phyloP scores from a whole-genome alignment of 2,888 invertebrate species.

The Apodemia duryi region DNA sequence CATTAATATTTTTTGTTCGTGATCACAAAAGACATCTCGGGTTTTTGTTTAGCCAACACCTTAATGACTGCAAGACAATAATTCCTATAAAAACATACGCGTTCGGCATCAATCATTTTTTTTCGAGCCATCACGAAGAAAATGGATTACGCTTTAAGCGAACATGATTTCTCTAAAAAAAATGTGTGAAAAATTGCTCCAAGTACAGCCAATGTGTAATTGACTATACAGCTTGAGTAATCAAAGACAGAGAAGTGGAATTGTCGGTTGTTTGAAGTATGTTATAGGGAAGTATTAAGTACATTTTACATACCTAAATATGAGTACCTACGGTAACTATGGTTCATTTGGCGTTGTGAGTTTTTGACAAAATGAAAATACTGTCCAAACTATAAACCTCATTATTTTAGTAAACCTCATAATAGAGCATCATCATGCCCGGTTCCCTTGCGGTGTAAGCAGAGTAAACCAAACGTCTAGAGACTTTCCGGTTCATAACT shows the following conservation, averaged over 20 bases:
- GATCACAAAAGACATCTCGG: constrained; percentile 37
- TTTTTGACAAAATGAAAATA: too few relatives aligned
- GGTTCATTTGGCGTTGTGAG: too few relatives aligned
- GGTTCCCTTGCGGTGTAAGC: too few relatives aligned
- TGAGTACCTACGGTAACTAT: too few relatives aligned
- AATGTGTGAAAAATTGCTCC: constrained; percentile 69
- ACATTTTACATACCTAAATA: neutral
- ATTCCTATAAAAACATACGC: constrained; percentile 51
- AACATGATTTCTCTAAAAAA: constrained; percentile 54
- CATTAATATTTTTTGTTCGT: constrained; percentile 32
- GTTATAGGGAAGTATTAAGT: neutral
- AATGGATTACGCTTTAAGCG: constrained; percentile 59
- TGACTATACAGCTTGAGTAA: constrained; percentile 47
- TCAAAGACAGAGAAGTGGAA: neutral
- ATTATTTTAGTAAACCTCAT: too few relatives aligned
- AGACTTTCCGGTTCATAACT: too few relatives aligned
- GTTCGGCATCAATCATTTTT: constrained; percentile 68
- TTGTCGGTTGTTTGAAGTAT: neutral
- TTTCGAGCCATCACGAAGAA: constrained; percentile 53
- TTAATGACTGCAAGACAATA: constrained; percentile 49
- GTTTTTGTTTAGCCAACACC: constrained; percentile 40
- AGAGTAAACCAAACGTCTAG: too few relatives aligned
- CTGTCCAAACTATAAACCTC: too few relatives aligned
- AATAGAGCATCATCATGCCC: too few relatives aligned
- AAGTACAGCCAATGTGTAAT: constrained; percentile 61